Evolutionary conservation across 1,140 invertebrate genomes (phyloP).

Genomic region (Lepidostoma basale): DNA sequence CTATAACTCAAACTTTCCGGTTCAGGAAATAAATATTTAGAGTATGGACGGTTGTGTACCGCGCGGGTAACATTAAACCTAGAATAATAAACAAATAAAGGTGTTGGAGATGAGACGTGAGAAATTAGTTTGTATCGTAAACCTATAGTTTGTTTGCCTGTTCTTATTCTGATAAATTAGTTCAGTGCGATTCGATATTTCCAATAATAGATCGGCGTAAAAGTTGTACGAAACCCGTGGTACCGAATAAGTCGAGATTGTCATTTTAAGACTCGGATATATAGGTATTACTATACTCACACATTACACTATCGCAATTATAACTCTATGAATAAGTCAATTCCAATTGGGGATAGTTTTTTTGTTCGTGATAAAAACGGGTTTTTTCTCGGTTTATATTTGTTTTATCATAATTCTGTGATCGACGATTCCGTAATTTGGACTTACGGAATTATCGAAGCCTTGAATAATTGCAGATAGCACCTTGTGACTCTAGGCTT

Average conservation of each 20-base stretch:
- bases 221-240: too few species aligned
- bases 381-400: too few species aligned
- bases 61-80: constrained; percentile 23
- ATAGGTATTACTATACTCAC: too few species aligned
- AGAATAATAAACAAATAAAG: constrained; percentile 31
- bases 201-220: too few species aligned
- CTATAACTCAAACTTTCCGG: neutral
- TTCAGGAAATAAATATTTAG: constrained; percentile 33
- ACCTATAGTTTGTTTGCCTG: neutral
- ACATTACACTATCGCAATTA: too few species aligned
- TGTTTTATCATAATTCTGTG: too few species aligned
- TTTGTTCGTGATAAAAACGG: too few species aligned
- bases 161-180: constrained; percentile 6
- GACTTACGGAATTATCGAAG: neutral
- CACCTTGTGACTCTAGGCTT: neutral
- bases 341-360: too few species aligned
- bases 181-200: too few species aligned
- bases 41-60: constrained; percentile 24
- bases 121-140: constrained; percentile 15
- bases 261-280: too few species aligned
- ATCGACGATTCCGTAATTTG: neutral
- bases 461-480: constrained; percentile 9
- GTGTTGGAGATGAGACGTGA: constrained; percentile 9
- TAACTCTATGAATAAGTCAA: too few species aligned
- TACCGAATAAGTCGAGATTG: too few species aligned